Conservation (phyloP, 1,140 invertebrate genomes). For the Spodoptera litura region DNA sequence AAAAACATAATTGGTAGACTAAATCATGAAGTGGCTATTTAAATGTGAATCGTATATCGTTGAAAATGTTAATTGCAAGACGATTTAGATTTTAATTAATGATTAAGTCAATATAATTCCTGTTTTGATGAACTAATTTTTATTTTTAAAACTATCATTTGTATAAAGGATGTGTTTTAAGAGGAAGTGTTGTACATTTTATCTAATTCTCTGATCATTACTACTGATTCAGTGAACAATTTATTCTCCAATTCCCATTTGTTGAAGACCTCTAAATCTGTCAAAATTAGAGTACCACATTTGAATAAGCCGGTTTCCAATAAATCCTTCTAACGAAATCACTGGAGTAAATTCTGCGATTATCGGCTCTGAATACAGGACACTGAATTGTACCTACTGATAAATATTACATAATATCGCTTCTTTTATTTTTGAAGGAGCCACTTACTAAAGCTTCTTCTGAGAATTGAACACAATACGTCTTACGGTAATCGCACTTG, state of each 20-base stretch:
- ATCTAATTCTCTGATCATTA: not conserved
- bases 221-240: conserved; percentile 13
- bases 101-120: conserved; percentile 2
- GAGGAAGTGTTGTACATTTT: not conserved
- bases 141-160: too few relatives aligned
- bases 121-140: not conserved
- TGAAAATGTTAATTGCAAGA: conserved; percentile 31
- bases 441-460: too few relatives aligned
- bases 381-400: not conserved
- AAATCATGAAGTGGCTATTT: conserved; percentile 32
- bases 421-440: too few relatives aligned
- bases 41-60: conserved; percentile 32
- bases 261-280: conserved; percentile 23
- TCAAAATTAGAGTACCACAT: conserved; percentile 28
- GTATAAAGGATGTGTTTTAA: not conserved
- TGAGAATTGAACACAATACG: too few relatives aligned
- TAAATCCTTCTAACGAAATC: conserved; percentile 6
- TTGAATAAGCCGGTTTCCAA: conserved; percentile 27
- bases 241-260: conserved; percentile 25
- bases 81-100: conserved; percentile 27
- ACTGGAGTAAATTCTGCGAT: conserved; percentile 14
- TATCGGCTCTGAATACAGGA: conserved; percentile 1
- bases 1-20: conserved; percentile 43
- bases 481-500: too few relatives aligned
- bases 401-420: too few relatives aligned